Conservation (phyloP, 92 coral and sea anemone species). For the Heteractis magnifica region DNA sequence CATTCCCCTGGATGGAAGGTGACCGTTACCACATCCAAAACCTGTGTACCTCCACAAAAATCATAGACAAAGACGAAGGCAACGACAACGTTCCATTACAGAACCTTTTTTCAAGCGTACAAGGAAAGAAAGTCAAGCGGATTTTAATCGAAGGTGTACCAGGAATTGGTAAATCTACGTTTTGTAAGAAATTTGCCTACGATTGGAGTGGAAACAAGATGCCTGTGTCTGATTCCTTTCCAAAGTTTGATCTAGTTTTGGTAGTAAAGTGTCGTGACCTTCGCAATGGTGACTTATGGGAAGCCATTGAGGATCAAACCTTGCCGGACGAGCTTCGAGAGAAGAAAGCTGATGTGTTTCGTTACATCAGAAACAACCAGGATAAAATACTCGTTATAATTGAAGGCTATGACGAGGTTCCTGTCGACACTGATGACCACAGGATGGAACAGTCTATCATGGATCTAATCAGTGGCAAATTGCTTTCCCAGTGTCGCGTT, state of each 20-base stretch:
- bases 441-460: neutral
- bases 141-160: neutral
- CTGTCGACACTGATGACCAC: neutral
- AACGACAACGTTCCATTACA: neutral
- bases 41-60: constrained; percentile 2
- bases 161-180: constrained; percentile 1
- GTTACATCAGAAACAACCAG: constrained; percentile 1
- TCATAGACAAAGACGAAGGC: neutral
- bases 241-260: neutral
- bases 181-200: neutral
- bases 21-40: neutral
- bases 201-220: constrained; percentile 1
- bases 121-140: neutral
- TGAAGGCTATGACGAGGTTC: constrained; percentile 2
- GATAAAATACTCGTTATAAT: neutral
- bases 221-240: neutral
- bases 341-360: neutral
- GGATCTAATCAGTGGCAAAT: neutral
- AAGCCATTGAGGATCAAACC: neutral
- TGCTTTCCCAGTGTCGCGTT: neutral
- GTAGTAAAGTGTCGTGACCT: neutral
- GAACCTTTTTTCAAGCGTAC: neutral
- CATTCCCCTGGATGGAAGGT: constrained; percentile 2
- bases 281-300: constrained; percentile 1
- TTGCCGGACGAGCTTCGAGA: neutral